These are phyloP conservation scores for Protophormia terraenovae DNA, from an alignment of 2,888 invertebrate species.

Conservation along the genomic window DNA sequence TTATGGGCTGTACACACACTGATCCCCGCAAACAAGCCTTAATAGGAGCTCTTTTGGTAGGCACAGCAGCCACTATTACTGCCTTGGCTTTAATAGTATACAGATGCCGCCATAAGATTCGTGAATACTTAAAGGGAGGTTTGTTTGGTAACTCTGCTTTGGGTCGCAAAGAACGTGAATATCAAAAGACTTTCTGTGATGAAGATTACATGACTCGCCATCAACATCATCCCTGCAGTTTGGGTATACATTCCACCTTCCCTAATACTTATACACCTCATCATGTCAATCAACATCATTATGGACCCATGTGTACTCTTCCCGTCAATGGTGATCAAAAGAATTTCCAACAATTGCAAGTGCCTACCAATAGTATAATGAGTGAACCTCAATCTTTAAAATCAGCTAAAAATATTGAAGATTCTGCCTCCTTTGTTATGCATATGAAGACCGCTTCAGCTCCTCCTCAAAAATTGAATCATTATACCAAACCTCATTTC, in stretches of 20 bases:
- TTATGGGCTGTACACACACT: slow-evolving; percentile 90
- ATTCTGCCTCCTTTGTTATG: slow-evolving; percentile 78
- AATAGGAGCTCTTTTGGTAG: slow-evolving; percentile 88
- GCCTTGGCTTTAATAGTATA: slow-evolving; percentile 89
- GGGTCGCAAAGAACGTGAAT: slow-evolving; percentile 91
- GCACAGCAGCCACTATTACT: slow-evolving; percentile 87
- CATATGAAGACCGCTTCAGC: slow-evolving; percentile 76
- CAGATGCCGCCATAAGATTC: slow-evolving; percentile 89
- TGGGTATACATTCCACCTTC: slow-evolving; percentile 80
- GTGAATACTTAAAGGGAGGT: slow-evolving; percentile 89
- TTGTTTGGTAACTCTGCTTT: slow-evolving; percentile 80
- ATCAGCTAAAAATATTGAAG: slow-evolving; percentile 70
- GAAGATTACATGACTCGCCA: slow-evolving; percentile 87
- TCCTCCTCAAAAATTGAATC: slow-evolving; percentile 73
- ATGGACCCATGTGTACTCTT: slow-evolving; percentile 85
- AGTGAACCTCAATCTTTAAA: slow-evolving; percentile 75
- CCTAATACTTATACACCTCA: slow-evolving; percentile 79
- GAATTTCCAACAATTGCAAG: slow-evolving; percentile 80
- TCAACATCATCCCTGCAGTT: slow-evolving; percentile 80
- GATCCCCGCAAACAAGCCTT: slow-evolving; percentile 92
- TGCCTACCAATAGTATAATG: slow-evolving; percentile 78
- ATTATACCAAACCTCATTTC: slow-evolving; percentile 78
- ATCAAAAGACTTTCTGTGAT: slow-evolving; percentile 94
- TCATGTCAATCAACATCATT: slow-evolving; percentile 80
- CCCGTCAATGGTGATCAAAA: slow-evolving; percentile 88